phyloP scores from a whole-genome alignment of 92 coral and sea anemone genomes.

The Epizoanthus fatuus region DNA sequence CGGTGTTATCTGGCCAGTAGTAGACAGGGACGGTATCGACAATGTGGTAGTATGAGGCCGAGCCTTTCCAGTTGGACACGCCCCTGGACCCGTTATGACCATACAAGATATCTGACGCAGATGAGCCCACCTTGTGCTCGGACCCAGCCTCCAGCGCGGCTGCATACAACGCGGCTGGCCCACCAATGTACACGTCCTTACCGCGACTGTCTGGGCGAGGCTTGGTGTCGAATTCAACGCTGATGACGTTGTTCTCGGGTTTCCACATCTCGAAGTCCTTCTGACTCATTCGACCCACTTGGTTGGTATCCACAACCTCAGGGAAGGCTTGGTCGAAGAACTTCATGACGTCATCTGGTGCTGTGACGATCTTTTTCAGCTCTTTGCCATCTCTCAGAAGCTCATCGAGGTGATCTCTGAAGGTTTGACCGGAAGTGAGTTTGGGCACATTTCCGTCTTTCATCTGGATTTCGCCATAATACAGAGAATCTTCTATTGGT shows the following conservation, averaged over 20 bases:
- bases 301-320: conserved; percentile 10
- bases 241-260: conserved; percentile 19
- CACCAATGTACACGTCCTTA: conserved; percentile 18
- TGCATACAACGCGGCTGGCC: conserved; percentile 13
- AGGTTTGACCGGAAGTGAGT: conserved; percentile 6
- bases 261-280: conserved; percentile 22
- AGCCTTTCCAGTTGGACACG: conserved; percentile 15
- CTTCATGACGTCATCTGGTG: conserved; percentile 28
- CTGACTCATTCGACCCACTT: conserved; percentile 14
- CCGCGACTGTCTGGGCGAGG: conserved; percentile 16
- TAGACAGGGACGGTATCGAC: conserved; percentile 1
- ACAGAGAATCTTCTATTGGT: background rate
- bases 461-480: conserved; percentile 18
- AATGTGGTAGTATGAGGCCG: background rate
- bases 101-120: conserved; percentile 13
- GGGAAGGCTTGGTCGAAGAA: conserved; percentile 26
- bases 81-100: conserved; percentile 25
- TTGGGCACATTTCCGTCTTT: conserved; percentile 10
- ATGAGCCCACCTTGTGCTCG: background rate
- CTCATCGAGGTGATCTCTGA: conserved; percentile 19
- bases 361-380: conserved; percentile 18
- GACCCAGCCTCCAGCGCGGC: conserved; percentile 2
- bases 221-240: conserved; percentile 29
- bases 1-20: conserved; percentile 22
- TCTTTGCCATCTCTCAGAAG: conserved; percentile 22